Evolutionary conservation across 2,113 vertebrate genomes (phyloP), one percentile per base, ranked within the genome.

Genomic region (Burhinus bistriatus): DNA sequence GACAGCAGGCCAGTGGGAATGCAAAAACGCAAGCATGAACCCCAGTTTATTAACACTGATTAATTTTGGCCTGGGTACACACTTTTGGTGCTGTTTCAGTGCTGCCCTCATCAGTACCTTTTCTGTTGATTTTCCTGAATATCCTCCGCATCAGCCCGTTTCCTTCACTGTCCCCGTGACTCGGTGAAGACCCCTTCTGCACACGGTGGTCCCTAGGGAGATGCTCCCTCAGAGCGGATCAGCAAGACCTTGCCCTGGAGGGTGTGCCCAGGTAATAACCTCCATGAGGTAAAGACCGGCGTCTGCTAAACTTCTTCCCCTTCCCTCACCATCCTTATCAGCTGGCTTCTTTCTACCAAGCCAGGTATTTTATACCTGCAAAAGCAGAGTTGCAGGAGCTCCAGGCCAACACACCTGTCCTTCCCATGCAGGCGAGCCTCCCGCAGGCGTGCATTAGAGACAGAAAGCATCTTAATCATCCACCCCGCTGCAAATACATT

Each of bases 391-490:
- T 76, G 14, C 70, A 69, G 87, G 87, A 70, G 58, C 62, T 62
- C 82, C 58, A 62, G 73, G 20, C 58, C 78, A 58, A 32, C 70
- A 23, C 62, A 73, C 75, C 87, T 62, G 71, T 22, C 51, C 88
- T 71, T 58, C 47, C 7, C 32, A 25, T 0, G 4, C 83, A 75
- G 68, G 51, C 7, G 0, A 86, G 38, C 72, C 34, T 94, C 68
- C 92, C 27, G 34, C 54, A 38, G 69, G 71, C 79, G n/a, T 4
- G 38, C 59, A 36, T 92, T 62, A 87, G 88, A 92, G 94, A 66
- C n/a, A 75, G 88, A 92, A 89, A 97, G 76, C 83, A 87, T 92
- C 95, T 97, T 96, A 94, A 95, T 95, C 92, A 96, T 84, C 86
- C 83, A 59, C 80, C 80, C 94, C 68, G 90, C 92, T 95, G 90